These are phyloP conservation scores for human DNA, from an alignment of 2,113 vertebrate species.

Conservation along the genomic window GRCh38 chr7:29268501-29269000, in stretches of 20 bases:
- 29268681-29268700: conserved; percentile 38
- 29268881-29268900: background rate
- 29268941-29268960: background rate
- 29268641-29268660: conserved; percentile 42
- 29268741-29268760: background rate
- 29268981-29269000: background rate
- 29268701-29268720: background rate
- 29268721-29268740: background rate
- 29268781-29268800: background rate
- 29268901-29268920: background rate
- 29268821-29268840: background rate
- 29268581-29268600: conserved; percentile 57
- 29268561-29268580: background rate
- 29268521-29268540: conserved; percentile 58
- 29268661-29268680: background rate
- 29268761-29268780: background rate
- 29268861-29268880: background rate
- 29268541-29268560: background rate
- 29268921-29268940: background rate
- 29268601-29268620: background rate
- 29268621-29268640: conserved; percentile 56
- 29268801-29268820: background rate
- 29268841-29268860: background rate
- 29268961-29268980: background rate
- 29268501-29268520: background rate